Percentiles rank a stretch among this genome's conserved stretches.
Evolutionary conservation across 2,113 vertebrate species (phyloP).

Genomic region (Syngnathus typhle): DNA sequence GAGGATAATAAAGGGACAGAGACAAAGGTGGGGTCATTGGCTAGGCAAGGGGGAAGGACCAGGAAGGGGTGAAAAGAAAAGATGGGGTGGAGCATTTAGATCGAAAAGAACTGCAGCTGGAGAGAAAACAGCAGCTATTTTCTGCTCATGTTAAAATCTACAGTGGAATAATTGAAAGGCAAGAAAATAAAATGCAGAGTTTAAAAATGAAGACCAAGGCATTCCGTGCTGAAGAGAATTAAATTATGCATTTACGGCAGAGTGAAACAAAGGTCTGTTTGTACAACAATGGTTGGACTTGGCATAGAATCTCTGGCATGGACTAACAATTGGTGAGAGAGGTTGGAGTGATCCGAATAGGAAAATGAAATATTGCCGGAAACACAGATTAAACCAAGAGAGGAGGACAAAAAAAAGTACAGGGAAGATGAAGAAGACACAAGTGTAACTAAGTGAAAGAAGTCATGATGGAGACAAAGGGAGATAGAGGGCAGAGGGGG

Average conservation of each 20-base stretch:
- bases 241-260: neutral
- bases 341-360: neutral
- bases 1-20: constrained; percentile 33
- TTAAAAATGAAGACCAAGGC: neutral
- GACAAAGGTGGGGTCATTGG: constrained; percentile 3
- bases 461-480: constrained; percentile 36
- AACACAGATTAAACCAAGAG: constrained; percentile 37
- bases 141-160: neutral
- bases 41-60: constrained; percentile 4
- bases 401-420: constrained; percentile 35
- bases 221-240: neutral
- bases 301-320: constrained; percentile 42
- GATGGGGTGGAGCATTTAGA: constrained; percentile 33
- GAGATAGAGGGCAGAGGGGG: constrained; percentile 32
- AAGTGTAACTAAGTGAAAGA: neutral
- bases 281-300: constrained; percentile 26
- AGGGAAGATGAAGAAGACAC: constrained; percentile 6
- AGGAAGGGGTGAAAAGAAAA: neutral
- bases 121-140: constrained; percentile 22
- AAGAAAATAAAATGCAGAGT: neutral
- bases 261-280: neutral
- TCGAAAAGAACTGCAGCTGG: constrained; percentile 48
- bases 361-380: constrained; percentile 22
- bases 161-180: neutral
- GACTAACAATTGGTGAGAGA: constrained; percentile 9